Percentiles rank a stretch among this genome's conserved stretches.
These are phyloP conservation scores for Propithecus deckenii DNA, from an alignment of 2,797 vertebrate genomes.

Conservation along the genomic window DNA sequence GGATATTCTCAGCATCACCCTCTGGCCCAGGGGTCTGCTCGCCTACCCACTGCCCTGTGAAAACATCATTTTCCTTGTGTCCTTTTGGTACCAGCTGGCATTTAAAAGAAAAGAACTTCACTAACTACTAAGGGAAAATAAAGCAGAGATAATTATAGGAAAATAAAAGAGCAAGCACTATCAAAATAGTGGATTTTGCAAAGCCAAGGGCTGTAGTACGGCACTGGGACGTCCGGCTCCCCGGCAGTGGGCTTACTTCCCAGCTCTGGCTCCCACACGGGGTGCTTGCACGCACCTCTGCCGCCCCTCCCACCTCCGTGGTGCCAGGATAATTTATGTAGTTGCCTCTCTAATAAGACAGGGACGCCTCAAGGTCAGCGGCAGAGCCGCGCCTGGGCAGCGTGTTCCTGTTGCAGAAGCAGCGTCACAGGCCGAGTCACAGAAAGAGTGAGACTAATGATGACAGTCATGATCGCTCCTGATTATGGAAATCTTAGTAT, in stretches of 20 bases:
- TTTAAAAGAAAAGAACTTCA: slow-evolving; percentile 9
- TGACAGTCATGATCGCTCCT: rapidly evolving
- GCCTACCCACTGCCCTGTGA: not conserved
- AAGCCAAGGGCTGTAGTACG: not conserved
- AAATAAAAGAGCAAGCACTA: not conserved
- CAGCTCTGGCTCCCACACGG: not conserved
- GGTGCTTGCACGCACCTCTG: not conserved
- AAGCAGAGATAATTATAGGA: slow-evolving; percentile 15
- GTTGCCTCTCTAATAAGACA: not conserved
- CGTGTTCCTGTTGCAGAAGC: not conserved
- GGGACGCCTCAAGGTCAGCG: not conserved
- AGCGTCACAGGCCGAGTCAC: rapidly evolving
- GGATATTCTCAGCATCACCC: not conserved
- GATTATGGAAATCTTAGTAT: not conserved
- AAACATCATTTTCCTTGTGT: not conserved
- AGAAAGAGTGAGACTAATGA: rapidly evolving
- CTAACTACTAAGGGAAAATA: not conserved
- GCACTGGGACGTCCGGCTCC: not conserved
- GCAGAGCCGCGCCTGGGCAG: not conserved
- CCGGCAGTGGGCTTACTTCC: not conserved
- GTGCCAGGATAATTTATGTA: not conserved
- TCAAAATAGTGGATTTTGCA: not conserved
- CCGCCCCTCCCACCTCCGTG: rapidly evolving
- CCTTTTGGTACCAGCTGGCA: not conserved
- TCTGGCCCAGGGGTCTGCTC: too few relatives aligned